Evolutionary conservation across 2,888 invertebrate species (phyloP), one percentile per base, ranked within the genome.

Genomic region (Callyntrura sp.): DNA sequence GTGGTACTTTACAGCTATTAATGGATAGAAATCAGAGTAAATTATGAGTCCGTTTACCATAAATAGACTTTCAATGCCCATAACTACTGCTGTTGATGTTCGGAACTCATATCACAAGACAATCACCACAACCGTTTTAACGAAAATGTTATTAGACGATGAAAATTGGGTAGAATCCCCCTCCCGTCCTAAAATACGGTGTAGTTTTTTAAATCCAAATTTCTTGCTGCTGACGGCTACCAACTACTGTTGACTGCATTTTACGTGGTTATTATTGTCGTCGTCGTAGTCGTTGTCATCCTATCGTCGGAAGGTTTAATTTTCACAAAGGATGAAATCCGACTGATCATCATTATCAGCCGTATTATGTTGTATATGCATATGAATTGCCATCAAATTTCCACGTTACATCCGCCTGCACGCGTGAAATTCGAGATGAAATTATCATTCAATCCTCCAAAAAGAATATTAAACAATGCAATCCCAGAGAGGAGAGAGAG

Each of bases 391-490:
- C 57, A 73, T 84, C 86, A 79, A 86, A 86, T 86, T 70, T 81
- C 81, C 60, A 20, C 81, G 81, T 68, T 68, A 43, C 87, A 87
- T 87, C 87, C 87, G 81, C 87, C 87, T 70, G 87, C 87, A 87
- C 87, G 87, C 87, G 87, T 87, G 87, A 87, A 87, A 87, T 87
- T 17, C 60, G 87, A 87, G 87, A 87, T 81, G 81, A 62, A 73
- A 68, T 81, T 87, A 87, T 87, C 62, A 45, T 78, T 28, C 57
- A 78, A 57, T 57, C 78, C 57, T 78, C 55, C 55, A 6, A 35
- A 35, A 35, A 35, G 35, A 35, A 35, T 35, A 35, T 35, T 35
- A 35, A 35, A 78, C 28, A 25, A 55, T 8, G 17, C 20, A 9
- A n/a, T n/a, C n/a, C n/a, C n/a, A n/a, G n/a, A n/a, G n/a, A n/a